These are phyloP conservation scores for Triplophysa tibetana DNA, from an alignment of 2,113 vertebrate genomes.

Conservation along the genomic window DNA sequence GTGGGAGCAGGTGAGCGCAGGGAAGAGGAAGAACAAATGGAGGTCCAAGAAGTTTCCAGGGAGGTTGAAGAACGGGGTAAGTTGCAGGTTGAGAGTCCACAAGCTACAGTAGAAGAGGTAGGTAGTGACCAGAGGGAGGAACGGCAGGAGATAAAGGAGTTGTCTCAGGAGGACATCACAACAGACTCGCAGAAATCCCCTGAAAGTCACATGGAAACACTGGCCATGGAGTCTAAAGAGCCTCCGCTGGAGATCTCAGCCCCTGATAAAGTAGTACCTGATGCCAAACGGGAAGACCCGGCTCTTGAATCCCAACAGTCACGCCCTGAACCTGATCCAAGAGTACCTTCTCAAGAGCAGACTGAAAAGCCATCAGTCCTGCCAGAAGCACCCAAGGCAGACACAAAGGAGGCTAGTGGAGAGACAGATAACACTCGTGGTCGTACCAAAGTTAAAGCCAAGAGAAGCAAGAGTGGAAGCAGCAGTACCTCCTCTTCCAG, in stretches of 20 bases:
- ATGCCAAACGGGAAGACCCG: background rate
- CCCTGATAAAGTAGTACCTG: background rate
- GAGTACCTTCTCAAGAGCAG: background rate
- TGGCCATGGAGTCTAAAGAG: constrained; percentile 5
- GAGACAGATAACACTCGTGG: constrained; percentile 68
- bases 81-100: constrained; percentile 72
- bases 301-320: constrained; percentile 16
- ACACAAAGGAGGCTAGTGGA: constrained; percentile 55
- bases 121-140: constrained; percentile 68
- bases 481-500: constrained; percentile 76
- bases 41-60: constrained; percentile 68
- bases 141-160: constrained; percentile 27
- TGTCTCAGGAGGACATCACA: constrained; percentile 2
- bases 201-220: constrained; percentile 29
- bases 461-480: constrained; percentile 75
- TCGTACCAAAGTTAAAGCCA: constrained; percentile 77
- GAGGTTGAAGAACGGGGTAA: constrained; percentile 63
- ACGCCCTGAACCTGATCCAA: background rate
- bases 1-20: constrained; percentile 64
- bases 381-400: background rate
- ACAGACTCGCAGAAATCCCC: constrained; percentile 25
- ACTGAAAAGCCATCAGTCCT: constrained; percentile 5
- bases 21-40: constrained; percentile 57
- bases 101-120: constrained; percentile 74
- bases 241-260: constrained; percentile 8